Conservation (phyloP, 2,888 invertebrate species). For the Nomada fabriciana region DNA sequence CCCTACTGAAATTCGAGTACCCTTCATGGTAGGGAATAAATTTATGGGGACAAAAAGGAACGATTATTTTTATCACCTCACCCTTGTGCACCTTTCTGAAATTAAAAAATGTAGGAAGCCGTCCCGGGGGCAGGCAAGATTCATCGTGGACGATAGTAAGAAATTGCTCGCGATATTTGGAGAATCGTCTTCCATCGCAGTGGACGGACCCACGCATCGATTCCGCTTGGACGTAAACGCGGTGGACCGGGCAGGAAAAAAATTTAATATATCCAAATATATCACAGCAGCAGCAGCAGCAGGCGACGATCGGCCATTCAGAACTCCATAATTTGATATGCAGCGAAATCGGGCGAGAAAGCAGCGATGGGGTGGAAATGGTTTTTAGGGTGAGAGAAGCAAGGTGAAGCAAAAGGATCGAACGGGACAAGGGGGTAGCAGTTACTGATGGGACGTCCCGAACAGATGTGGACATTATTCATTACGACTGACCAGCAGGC, state of each 20-base stretch:
- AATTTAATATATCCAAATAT: constrained; percentile 84
- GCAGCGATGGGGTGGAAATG: constrained; percentile 79
- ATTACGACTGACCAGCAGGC: constrained; percentile 79
- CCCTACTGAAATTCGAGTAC: background rate
- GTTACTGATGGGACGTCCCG: constrained; percentile 82
- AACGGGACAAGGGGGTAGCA: constrained; percentile 64
- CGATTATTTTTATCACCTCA: background rate
- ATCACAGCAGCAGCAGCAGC: constrained; percentile 82
- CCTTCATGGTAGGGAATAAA: background rate
- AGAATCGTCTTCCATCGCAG: background rate
- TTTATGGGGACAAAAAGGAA: background rate
- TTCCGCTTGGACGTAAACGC: constrained; percentile 53
- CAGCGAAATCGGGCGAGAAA: constrained; percentile 80
- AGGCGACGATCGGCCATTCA: constrained; percentile 83
- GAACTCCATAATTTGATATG: constrained; percentile 84
- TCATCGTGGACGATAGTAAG: background rate
- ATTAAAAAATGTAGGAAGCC: background rate
- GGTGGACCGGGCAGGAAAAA: constrained; percentile 75
- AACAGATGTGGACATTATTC: constrained; percentile 83
- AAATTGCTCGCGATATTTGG: background rate
- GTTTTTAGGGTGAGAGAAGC: constrained; percentile 73
- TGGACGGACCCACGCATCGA: constrained; percentile 53
- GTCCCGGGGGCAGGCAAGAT: background rate
- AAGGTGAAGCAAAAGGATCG: constrained; percentile 65
- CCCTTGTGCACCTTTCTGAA: background rate